A percentile compares a stretch with the other conserved stretches of the same genome.
phyloP scores from a whole-genome alignment of 2,888 invertebrate species.

The Troides oblongomaculatus region DNA sequence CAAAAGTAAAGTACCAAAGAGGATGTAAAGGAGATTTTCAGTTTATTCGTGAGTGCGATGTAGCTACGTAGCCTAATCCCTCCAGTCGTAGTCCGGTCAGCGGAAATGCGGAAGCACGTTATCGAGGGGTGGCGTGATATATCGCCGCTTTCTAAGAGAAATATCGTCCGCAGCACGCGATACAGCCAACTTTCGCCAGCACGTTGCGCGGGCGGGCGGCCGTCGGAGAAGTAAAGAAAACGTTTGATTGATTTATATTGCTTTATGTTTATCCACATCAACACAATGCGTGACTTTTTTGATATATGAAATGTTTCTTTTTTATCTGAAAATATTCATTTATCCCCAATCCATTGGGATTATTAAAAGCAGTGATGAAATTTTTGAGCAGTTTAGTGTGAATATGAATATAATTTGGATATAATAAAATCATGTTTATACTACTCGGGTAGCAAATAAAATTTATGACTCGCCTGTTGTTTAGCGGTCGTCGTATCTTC shows the following conservation, averaged over 20 bases:
- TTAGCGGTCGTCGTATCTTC: too few relatives aligned
- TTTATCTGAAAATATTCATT: background rate
- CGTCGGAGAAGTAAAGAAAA: slow-evolving; percentile 11
- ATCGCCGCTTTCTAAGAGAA: slow-evolving; percentile 63
- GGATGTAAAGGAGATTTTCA: slow-evolving; percentile 7
- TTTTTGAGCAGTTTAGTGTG: too few relatives aligned
- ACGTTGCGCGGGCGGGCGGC: background rate
- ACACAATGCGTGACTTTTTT: background rate
- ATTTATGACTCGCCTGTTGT: too few relatives aligned
- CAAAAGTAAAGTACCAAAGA: slow-evolving; percentile 13
- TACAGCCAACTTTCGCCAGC: slow-evolving; percentile 43
- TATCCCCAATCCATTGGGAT: background rate
- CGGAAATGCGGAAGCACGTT: slow-evolving; percentile 59
- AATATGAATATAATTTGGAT: too few relatives aligned
- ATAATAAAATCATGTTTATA: too few relatives aligned
- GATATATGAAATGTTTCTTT: background rate
- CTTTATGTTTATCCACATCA: slow-evolving; percentile 11
- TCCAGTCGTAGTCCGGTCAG: slow-evolving; percentile 45
- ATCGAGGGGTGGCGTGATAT: slow-evolving; percentile 69
- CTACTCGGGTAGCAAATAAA: too few relatives aligned
- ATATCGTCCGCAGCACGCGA: slow-evolving; percentile 59
- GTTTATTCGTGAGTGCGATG: slow-evolving; percentile 11
- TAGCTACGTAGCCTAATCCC: slow-evolving; percentile 22
- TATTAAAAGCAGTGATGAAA: too few relatives aligned
- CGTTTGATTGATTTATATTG: slow-evolving; percentile 10